These are phyloP conservation scores for Mnemiopsis leidyi DNA, from an alignment of 37 sponge, comb jelly and placozoan species.

Conservation along the genomic window DNA sequence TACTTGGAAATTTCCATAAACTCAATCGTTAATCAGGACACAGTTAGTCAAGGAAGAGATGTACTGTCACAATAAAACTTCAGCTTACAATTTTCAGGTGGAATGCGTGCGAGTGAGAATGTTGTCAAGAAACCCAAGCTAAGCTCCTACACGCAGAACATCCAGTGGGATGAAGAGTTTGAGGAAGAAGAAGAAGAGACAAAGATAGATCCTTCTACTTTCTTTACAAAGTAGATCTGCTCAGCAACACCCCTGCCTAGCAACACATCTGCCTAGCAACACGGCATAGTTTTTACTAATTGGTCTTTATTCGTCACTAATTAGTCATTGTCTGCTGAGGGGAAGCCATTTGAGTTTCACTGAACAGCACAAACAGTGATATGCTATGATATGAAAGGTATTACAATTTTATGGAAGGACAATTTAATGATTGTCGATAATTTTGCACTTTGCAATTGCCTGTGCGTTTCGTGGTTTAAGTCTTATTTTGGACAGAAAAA, in stretches of 20 bases:
- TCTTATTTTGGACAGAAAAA: not conserved
- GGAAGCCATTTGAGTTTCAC: not conserved
- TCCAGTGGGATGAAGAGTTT: slow-evolving; percentile 29
- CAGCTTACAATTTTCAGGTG: not conserved
- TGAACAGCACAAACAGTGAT: not conserved
- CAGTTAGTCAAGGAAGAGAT: too few species aligned
- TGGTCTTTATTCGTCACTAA: not conserved
- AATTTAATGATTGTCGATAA: not conserved
- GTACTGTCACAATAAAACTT: too few species aligned
- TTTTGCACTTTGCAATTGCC: not conserved
- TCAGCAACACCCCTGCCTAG: too few species aligned
- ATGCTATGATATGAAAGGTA: not conserved
- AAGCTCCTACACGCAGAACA: slow-evolving; percentile 32
- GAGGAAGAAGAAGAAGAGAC: slow-evolving; percentile 38
- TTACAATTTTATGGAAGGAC: not conserved
- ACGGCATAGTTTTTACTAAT: too few species aligned
- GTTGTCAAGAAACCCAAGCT: slow-evolving; percentile 60
- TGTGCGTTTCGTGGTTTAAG: too few species aligned
- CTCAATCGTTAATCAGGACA: too few species aligned
- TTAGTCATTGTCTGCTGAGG: not conserved
- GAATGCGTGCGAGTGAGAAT: not conserved
- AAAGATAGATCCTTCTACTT: slow-evolving; percentile 37
- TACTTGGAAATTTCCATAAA: too few species aligned
- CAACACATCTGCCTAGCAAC: too few species aligned
- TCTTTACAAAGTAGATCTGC: slow-evolving; percentile 13